Evolutionary conservation across 1,140 invertebrate species (phyloP).

Genomic region (Saccostrea cuccullata): DNA sequence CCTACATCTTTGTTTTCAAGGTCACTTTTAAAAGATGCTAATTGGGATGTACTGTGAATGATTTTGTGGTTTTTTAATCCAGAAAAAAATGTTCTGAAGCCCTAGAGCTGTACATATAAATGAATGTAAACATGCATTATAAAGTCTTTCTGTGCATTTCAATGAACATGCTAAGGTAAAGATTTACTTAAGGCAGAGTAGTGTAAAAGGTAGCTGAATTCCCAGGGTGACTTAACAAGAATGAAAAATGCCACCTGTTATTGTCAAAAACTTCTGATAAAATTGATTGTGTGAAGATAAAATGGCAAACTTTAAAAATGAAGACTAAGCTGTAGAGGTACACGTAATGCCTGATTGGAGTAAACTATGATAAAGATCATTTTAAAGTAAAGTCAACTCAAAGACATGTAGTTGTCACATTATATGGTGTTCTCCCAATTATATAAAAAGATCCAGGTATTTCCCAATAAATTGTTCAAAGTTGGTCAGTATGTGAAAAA

Average conservation of each 20-base stretch:
- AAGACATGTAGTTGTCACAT: neutral
- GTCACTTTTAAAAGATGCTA: neutral
- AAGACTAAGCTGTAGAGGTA: neutral
- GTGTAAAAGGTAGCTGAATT: neutral
- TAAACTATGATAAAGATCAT: neutral
- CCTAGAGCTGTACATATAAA: neutral
- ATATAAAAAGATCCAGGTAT: neutral
- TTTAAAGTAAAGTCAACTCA: neutral
- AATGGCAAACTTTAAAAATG: slow-evolving; percentile 20
- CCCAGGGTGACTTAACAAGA: neutral
- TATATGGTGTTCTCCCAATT: neutral
- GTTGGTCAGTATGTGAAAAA: neutral
- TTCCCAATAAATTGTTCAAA: neutral
- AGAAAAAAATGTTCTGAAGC: neutral
- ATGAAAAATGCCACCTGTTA: neutral
- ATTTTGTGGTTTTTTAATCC: neutral
- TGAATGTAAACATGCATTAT: neutral
- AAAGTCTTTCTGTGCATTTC: neutral
- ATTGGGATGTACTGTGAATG: neutral
- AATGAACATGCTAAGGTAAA: neutral
- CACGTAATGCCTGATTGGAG: neutral
- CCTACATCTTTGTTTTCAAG: slow-evolving; percentile 5
- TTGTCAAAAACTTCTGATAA: neutral
- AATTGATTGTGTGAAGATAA: slow-evolving; percentile 23
- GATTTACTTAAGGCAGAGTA: neutral